Evolutionary conservation across 2,113 vertebrate genomes (phyloP).

Genomic region (Sprattus sprattus): DNA sequence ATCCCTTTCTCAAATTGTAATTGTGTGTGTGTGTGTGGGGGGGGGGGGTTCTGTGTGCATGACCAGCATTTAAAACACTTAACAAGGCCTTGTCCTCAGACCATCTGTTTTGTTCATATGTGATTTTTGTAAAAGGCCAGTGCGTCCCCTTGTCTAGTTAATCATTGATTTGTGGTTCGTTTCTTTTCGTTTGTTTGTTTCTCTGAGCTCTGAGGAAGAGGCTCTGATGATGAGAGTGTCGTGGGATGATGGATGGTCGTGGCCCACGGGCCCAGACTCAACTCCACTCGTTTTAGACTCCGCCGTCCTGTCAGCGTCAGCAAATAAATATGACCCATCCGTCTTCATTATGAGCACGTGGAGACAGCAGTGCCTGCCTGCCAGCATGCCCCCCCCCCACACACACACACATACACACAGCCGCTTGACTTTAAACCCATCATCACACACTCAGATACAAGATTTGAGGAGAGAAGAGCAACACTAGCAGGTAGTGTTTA

Average conservation of each 20-base stretch:
- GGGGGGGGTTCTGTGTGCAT: too few relatives aligned
- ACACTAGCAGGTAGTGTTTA: background rate
- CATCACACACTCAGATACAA: background rate
- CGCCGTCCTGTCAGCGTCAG: slow-evolving; percentile 43
- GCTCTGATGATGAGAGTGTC: background rate
- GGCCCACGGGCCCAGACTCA: slow-evolving; percentile 28
- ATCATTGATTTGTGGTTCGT: background rate
- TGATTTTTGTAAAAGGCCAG: background rate
- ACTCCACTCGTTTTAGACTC: background rate
- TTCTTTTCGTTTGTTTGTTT: background rate
- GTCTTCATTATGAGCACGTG: slow-evolving; percentile 43
- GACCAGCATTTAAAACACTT: background rate
- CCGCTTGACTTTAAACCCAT: background rate
- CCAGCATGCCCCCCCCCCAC: background rate
- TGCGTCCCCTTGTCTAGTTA: background rate
- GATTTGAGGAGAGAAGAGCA: background rate
- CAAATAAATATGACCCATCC: slow-evolving; percentile 46
- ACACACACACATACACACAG: slow-evolving; percentile 6
- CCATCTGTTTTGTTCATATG: background rate
- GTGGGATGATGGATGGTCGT: slow-evolving; percentile 47
- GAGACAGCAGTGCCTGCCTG: background rate
- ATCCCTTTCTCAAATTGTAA: background rate
- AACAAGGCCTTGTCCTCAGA: background rate
- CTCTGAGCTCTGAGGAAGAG: background rate
- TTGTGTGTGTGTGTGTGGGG: background rate